Percentiles rank a stretch among this genome's conserved stretches.
phyloP scores from a whole-genome alignment of 2,113 vertebrate species.

The Fukomys damarensis region DNA sequence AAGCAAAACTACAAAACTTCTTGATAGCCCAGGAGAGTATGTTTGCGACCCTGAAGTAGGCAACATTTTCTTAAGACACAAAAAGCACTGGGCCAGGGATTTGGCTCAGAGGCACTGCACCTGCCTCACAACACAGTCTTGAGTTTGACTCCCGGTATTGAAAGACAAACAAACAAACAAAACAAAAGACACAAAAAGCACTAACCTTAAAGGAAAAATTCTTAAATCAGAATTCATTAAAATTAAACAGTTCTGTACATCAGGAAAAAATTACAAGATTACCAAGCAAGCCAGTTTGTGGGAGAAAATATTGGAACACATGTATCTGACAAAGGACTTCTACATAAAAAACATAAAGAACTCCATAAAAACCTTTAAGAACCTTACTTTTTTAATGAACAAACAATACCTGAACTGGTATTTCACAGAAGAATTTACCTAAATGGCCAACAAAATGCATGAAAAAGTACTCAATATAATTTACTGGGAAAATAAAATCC shows the following conservation, averaged over 20 bases:
- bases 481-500: background rate
- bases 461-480: background rate
- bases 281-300: background rate
- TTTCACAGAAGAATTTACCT: background rate
- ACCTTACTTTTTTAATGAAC: background rate
- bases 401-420: background rate
- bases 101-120: no score
- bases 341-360: constrained; percentile 20
- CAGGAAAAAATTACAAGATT: constrained; percentile 5
- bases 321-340: background rate
- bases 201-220: background rate
- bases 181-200: background rate
- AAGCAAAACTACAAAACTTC: background rate
- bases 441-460: background rate
- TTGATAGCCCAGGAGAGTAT: background rate
- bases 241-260: background rate
- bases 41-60: background rate
- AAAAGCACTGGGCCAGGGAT: no score
- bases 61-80: constrained; percentile 18
- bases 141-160: no score
- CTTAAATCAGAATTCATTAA: background rate
- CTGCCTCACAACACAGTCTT: no score
- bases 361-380: background rate
- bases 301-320: background rate
- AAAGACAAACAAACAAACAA: no score